A percentile compares a stretch with the other conserved stretches of the same genome.
Conservation (phyloP, 1,140 invertebrate genomes). For the Eumaeus atala region DNA sequence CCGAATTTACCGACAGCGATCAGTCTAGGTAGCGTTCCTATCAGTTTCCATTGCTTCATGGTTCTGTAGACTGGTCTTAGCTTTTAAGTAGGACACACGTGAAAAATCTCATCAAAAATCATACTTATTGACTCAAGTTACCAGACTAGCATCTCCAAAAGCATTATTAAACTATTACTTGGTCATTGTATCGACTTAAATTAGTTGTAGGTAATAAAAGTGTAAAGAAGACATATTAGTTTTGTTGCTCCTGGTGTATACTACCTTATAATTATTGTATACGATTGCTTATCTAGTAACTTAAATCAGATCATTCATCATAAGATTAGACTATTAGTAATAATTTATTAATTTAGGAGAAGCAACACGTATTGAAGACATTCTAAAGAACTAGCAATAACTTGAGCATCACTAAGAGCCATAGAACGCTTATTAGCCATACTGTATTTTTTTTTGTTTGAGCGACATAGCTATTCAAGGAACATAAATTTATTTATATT, state of each 20-base stretch:
- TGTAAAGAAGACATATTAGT: not conserved
- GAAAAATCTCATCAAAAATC: too few species aligned
- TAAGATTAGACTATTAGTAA: not conserved
- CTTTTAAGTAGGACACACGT: too few species aligned
- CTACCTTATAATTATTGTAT: not conserved
- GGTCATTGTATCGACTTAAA: not conserved
- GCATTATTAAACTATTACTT: not conserved
- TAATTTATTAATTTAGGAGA: not conserved
- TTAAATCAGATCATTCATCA: not conserved
- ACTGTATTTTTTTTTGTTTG: constrained; percentile 5
- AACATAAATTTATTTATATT: constrained; percentile 25
- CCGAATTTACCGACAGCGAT: too few species aligned
- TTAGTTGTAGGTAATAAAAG: not conserved
- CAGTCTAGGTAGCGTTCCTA: too few species aligned
- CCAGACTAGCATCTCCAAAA: constrained; percentile 1
- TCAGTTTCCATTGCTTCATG: too few species aligned
- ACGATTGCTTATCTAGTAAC: not conserved
- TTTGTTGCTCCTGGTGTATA: not conserved
- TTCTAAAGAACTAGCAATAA: not conserved
- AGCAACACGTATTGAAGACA: not conserved
- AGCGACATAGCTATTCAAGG: constrained; percentile 19
- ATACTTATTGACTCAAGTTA: not conserved
- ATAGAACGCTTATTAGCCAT: constrained; percentile 5
- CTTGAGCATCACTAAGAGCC: constrained; percentile 1
- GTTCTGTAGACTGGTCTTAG: not conserved